Evolutionary conservation across 2,888 invertebrate genomes (phyloP).

Genomic region (Leptopilina drosophilae): DNA sequence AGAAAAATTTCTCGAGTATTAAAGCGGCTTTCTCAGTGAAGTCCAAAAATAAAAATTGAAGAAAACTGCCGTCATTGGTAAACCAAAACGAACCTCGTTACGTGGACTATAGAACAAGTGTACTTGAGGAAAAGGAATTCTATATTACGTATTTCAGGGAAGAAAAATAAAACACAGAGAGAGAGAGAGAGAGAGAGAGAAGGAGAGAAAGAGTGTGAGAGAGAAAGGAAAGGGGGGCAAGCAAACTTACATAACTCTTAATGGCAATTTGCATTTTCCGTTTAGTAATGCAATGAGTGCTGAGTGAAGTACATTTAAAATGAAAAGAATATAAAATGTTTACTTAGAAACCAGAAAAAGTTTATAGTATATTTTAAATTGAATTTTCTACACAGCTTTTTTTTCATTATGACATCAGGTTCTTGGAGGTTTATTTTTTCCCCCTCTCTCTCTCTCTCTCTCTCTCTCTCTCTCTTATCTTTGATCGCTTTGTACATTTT

Average conservation of each 20-base stretch:
- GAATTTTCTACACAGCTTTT: neutral
- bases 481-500: neutral
- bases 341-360: no score
- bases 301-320: constrained; percentile 2
- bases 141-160: constrained; percentile 28
- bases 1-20: constrained; percentile 1
- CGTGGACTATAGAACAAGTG: constrained; percentile 8
- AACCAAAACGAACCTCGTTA: constrained; percentile 15
- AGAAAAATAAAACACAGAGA: neutral
- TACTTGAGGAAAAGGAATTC: constrained; percentile 4
- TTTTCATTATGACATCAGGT: neutral
- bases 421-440: no score
- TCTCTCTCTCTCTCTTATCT: no score
- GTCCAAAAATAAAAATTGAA: constrained; percentile 6
- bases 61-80: constrained; percentile 14
- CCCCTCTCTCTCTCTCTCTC: no score
- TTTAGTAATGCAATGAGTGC: constrained; percentile 3
- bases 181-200: neutral
- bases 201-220: no score
- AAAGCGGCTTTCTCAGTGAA: neutral
- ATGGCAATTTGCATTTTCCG: neutral
- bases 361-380: neutral
- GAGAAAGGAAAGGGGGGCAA: neutral
- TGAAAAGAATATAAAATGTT: neutral
- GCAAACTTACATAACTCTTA: neutral